Evolutionary conservation across 2,888 invertebrate genomes (phyloP), one percentile per base, ranked within the genome.

Genomic region (Blera fallax): DNA sequence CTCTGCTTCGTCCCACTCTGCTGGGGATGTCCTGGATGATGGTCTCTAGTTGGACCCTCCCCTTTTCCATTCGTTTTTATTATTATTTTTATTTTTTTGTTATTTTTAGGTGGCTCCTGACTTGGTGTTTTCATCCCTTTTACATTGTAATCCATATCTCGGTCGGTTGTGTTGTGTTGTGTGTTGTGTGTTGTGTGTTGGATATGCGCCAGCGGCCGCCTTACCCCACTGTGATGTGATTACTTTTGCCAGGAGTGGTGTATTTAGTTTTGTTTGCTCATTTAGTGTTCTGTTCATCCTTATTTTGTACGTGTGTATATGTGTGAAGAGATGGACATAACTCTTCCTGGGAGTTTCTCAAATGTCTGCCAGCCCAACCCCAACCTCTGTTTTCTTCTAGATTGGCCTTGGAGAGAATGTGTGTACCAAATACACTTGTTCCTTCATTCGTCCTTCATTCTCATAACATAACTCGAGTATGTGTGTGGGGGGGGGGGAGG

Each of bases 231-330:
- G 54, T 77, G 76, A 81, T 85, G 85, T 85, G 85, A 85, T 85
- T 85, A 85, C 76, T 85, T 85, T 81, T 54, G 54, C 76, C 81
- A 85, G 60, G 65, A 80, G 80, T 70, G 74, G 84, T 80, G 74
- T 85, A 80, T 85, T 85, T 76, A 85, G 80, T 80, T 85, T 76
- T 85, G 84, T 84, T 84, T 83, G 85, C 60, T 82, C 85, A 87
- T 78, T 81, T 77, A 79, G 78, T 52, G 24, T 24, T 24, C 24
- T 52, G 24, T 24, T 24, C 24, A 24, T 24, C 24, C 24, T 24
- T 24, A 4, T 24, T 24, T 24, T 10, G 10, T 65, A 43, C 72
- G 40, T 72, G 8, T 72, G 27, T 78, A 60, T 67, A 45, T 72
- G 11, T 11, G 10, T 72, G 50, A 32, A 45, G 21, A 62, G 48